Evolutionary conservation across 2,797 vertebrate genomes (phyloP).

Genomic region (Chaunax sp.): DNA sequence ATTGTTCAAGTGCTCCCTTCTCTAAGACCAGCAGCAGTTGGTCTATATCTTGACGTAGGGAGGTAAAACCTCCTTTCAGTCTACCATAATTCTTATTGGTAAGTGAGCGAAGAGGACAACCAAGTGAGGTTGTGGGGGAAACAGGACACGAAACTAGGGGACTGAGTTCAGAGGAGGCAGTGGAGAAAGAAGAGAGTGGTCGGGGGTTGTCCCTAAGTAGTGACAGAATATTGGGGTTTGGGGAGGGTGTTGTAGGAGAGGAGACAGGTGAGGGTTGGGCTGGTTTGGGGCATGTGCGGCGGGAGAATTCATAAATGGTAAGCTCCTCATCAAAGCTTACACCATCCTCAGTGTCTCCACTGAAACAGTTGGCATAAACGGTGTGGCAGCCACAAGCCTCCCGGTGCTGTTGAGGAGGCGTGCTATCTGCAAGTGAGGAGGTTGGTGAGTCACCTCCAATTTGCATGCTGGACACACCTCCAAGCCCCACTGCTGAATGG

Average conservation of each 20-base stretch:
- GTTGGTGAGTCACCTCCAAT: slow-evolving; percentile 75
- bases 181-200: slow-evolving; percentile 85
- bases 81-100: slow-evolving; percentile 81
- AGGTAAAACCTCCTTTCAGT: slow-evolving; percentile 86
- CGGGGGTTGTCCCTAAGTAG: slow-evolving; percentile 83
- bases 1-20: slow-evolving; percentile 73
- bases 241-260: slow-evolving; percentile 68
- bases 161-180: slow-evolving; percentile 84
- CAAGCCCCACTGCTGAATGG: slow-evolving; percentile 77
- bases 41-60: slow-evolving; percentile 87
- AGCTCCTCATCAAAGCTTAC: slow-evolving; percentile 84
- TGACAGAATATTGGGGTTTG: slow-evolving; percentile 82
- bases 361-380: slow-evolving; percentile 93
- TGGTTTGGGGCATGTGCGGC: slow-evolving; percentile 74
- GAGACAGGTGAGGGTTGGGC: slow-evolving; percentile 53
- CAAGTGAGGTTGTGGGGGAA: slow-evolving; percentile 71
- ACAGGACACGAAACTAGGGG: slow-evolving; percentile 81
- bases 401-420: slow-evolving; percentile 74
- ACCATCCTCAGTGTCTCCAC: slow-evolving; percentile 80
- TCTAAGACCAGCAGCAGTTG: slow-evolving; percentile 89
- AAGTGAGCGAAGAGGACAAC: slow-evolving; percentile 84
- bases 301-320: slow-evolving; percentile 79
- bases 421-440: slow-evolving; percentile 66
- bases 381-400: slow-evolving; percentile 91
- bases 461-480: slow-evolving; percentile 74